phyloP scores from a whole-genome alignment of 2,113 vertebrate genomes.

The Aramus guarauna region DNA sequence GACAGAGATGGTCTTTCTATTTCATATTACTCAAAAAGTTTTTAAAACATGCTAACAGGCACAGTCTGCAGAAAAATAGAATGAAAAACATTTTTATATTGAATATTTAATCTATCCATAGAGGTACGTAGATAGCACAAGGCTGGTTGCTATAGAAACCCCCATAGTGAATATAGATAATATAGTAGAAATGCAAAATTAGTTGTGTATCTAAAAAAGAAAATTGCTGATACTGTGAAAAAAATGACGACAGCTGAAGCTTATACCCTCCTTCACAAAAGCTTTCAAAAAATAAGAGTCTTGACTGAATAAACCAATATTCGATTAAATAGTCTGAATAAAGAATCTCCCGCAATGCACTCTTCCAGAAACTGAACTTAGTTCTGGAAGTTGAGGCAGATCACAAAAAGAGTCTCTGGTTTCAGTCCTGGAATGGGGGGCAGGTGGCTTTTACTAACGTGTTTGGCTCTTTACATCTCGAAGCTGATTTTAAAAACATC shows the following conservation, averaged over 20 bases:
- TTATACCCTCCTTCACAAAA: background rate
- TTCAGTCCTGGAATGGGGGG: background rate
- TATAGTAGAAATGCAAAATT: background rate
- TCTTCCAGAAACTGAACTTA: background rate
- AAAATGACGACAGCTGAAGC: background rate
- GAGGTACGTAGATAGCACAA: background rate
- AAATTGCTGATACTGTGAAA: background rate
- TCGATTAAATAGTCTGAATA: background rate
- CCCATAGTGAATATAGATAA: background rate
- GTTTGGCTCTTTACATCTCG: fast-evolving
- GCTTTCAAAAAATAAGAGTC: background rate
- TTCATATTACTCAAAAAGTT: background rate
- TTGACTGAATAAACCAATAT: background rate
- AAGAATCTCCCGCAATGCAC: background rate
- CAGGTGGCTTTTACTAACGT: background rate
- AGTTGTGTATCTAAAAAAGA: background rate
- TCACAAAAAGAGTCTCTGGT: background rate
- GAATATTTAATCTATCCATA: background rate
- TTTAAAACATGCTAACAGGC: background rate
- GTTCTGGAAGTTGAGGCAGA: background rate
- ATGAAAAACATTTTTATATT: background rate
- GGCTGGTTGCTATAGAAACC: conserved; percentile 17
- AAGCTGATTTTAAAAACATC: background rate
- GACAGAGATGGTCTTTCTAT: background rate
- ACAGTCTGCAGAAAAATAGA: background rate